Conservation (phyloP, 64 coral and sea anemone species). For the Stylophora pistillata region DNA sequence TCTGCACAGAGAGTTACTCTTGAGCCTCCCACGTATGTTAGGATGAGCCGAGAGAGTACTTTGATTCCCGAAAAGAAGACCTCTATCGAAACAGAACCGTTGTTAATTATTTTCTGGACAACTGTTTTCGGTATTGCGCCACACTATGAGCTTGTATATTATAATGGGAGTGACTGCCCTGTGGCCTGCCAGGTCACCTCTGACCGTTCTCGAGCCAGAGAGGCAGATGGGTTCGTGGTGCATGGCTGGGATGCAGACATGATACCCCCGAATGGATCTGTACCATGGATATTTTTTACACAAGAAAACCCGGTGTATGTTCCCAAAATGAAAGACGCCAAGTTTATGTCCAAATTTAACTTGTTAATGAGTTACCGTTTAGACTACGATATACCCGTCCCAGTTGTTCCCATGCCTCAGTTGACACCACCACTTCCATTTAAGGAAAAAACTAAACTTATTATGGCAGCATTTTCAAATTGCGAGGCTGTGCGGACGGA, state of each 20-base stretch:
- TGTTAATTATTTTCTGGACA: not conserved
- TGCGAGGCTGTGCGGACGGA: constrained; percentile 50
- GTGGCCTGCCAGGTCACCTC: constrained; percentile 25
- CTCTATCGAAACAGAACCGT: not conserved
- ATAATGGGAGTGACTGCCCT: not conserved
- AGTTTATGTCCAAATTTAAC: constrained; percentile 42
- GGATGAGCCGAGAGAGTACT: no score
- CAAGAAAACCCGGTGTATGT: constrained; percentile 58
- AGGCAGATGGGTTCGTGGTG: constrained; percentile 16
- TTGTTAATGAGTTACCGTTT: constrained; percentile 47
- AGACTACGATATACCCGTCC: constrained; percentile 50
- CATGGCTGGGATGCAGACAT: constrained; percentile 38
- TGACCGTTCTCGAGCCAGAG: not conserved
- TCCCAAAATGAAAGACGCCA: not conserved
- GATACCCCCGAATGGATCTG: not conserved
- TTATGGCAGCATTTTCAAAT: constrained; percentile 21
- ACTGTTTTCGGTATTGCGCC: not conserved
- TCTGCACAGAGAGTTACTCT: not conserved
- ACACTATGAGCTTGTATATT: not conserved
- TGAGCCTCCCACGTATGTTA: not conserved
- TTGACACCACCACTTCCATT: not conserved
- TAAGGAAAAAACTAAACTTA: not conserved
- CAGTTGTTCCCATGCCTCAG: constrained; percentile 5
- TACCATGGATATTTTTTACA: constrained; percentile 30
- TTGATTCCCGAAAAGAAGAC: not conserved